Conservation (phyloP, 1,140 invertebrate genomes). For the Atta colombica region DNA sequence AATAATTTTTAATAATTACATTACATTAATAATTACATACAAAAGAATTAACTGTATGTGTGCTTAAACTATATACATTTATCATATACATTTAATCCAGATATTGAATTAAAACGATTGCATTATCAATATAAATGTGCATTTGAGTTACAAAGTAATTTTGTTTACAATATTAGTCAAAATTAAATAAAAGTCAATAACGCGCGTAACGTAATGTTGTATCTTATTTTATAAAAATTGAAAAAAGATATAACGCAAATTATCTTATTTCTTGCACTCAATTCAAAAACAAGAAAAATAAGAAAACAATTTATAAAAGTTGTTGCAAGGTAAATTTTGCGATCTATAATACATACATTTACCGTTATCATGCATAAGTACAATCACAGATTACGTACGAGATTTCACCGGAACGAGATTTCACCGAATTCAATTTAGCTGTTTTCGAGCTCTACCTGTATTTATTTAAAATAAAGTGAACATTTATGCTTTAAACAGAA, state of each 20-base stretch:
- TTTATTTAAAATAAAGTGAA: background rate
- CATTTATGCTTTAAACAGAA: background rate
- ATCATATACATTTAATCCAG: too few relatives aligned
- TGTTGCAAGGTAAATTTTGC: background rate
- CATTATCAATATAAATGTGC: background rate
- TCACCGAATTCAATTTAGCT: slow-evolving; percentile 22
- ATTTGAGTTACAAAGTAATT: background rate
- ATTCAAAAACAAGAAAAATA: background rate
- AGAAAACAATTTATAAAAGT: background rate
- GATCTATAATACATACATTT: background rate
- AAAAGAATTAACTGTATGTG: background rate
- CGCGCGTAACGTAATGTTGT: background rate
- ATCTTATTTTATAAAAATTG: background rate
- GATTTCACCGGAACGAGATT: background rate
- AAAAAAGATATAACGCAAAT: background rate
- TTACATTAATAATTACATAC: too few relatives aligned
- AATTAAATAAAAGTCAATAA: background rate
- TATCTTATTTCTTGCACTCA: background rate
- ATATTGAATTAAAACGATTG: background rate
- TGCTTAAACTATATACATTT: too few relatives aligned
- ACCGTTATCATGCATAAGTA: slow-evolving; percentile 1
- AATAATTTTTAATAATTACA: too few relatives aligned
- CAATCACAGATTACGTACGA: slow-evolving; percentile 4
- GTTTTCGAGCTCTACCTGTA: slow-evolving; percentile 1
- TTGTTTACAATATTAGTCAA: background rate